Evolutionary conservation across 2,888 invertebrate genomes (phyloP).

Genomic region (Strigamia transsilvanica): DNA sequence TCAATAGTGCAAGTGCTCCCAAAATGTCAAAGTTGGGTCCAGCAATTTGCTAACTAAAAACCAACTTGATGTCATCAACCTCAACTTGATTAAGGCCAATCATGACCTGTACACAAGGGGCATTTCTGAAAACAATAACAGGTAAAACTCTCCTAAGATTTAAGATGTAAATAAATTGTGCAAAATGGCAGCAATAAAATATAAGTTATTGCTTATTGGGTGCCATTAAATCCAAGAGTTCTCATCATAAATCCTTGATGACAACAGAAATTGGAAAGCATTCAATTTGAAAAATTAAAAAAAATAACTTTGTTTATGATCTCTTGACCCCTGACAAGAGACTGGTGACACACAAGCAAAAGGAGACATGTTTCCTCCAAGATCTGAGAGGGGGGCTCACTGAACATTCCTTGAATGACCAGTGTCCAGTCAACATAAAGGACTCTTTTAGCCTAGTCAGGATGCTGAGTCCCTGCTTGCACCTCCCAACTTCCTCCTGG

Average conservation of each 20-base stretch:
- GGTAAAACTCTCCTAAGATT: not conserved
- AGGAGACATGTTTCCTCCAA: not conserved
- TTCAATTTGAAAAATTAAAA: not conserved
- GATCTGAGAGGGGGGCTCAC: not conserved
- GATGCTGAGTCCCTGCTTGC: not conserved
- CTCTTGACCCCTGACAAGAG: not conserved
- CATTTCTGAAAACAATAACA: not conserved
- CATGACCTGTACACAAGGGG: not conserved
- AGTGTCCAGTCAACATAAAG: constrained; percentile 1
- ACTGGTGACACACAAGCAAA: not conserved
- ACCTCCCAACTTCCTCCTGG: not conserved
- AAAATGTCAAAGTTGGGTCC: too few species aligned
- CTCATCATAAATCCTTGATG: not conserved
- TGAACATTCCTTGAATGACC: not conserved
- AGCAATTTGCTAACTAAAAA: too few species aligned
- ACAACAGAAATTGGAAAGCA: not conserved
- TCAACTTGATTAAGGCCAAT: not conserved
- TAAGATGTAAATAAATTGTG: too few species aligned
- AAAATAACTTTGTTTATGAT: not conserved
- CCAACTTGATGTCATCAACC: not conserved
- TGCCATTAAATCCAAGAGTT: too few species aligned
- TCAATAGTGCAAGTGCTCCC: too few species aligned
- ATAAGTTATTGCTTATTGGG: too few species aligned
- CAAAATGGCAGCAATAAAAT: too few species aligned
- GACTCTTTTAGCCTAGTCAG: not conserved